phyloP scores from a whole-genome alignment of 2,113 vertebrate genomes.

The Cricetomys ansorgei region DNA sequence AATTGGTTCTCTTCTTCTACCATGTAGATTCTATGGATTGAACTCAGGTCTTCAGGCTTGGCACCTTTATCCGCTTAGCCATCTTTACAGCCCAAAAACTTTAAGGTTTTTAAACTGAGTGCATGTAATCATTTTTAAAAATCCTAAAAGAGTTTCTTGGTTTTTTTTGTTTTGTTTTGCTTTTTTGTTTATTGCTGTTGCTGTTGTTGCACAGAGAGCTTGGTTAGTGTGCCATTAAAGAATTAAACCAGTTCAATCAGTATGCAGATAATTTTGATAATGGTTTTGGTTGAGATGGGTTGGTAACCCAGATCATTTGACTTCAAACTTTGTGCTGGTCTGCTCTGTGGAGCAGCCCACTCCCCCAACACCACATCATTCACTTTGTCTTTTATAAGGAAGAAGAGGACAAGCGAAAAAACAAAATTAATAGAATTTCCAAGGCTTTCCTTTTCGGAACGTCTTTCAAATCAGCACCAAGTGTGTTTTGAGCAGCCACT shows the following conservation, averaged over 20 bases:
- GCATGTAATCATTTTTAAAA: neutral
- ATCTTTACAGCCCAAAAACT: neutral
- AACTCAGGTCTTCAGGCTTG: neutral
- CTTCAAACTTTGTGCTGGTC: neutral
- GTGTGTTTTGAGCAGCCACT: neutral
- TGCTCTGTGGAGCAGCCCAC: neutral
- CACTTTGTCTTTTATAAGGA: neutral
- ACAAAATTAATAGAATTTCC: neutral
- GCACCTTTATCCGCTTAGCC: neutral
- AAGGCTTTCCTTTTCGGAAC: constrained; percentile 35
- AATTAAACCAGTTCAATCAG: neutral
- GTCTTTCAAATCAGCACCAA: neutral
- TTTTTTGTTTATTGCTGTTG: no score
- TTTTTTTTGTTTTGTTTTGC: no score
- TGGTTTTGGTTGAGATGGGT: neutral
- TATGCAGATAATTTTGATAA: neutral
- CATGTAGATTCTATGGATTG: no score
- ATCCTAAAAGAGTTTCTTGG: no score
- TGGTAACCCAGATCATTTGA: neutral
- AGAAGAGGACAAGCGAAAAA: neutral
- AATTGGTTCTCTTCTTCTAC: neutral
- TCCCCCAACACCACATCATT: neutral
- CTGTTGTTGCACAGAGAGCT: neutral
- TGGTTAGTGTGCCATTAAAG: neutral
- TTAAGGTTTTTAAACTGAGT: neutral